Evolutionary conservation across 2,888 invertebrate species (phyloP).

Genomic region (Volucella bombylans): DNA sequence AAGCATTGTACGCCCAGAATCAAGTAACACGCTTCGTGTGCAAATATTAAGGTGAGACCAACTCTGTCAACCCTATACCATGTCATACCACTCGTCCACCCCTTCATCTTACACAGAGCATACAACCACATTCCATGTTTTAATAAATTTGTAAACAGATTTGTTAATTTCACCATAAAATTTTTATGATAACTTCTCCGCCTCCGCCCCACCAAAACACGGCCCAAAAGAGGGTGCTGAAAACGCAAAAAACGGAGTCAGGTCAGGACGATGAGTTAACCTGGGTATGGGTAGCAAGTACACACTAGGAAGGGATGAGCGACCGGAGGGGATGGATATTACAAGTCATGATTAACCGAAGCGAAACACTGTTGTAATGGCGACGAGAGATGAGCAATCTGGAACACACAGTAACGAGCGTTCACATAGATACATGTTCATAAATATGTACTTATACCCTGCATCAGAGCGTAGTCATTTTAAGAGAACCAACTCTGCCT

Average conservation of each 20-base stretch:
- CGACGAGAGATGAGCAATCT: slow-evolving; percentile 49
- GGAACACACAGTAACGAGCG: slow-evolving; percentile 17
- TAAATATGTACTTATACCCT: slow-evolving; percentile 12
- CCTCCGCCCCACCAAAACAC: slow-evolving; percentile 13
- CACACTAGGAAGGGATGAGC: slow-evolving; percentile 28
- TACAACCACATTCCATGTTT: slow-evolving; percentile 77
- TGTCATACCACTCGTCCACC: slow-evolving; percentile 32
- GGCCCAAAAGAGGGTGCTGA: slow-evolving; percentile 29
- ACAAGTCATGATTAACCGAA: slow-evolving; percentile 68
- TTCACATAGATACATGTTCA: background rate
- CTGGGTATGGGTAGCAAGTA: background rate
- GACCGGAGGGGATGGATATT: slow-evolving; percentile 22
- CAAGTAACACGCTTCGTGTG: slow-evolving; percentile 19
- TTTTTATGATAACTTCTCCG: slow-evolving; percentile 82
- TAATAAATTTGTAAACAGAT: slow-evolving; percentile 83
- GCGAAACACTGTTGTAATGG: slow-evolving; percentile 61
- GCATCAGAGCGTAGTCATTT: slow-evolving; percentile 12
- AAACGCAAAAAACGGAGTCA: slow-evolving; percentile 10
- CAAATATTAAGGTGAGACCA: slow-evolving; percentile 66
- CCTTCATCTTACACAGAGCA: slow-evolving; percentile 67
- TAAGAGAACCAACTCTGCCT: slow-evolving; percentile 15
- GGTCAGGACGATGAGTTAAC: background rate
- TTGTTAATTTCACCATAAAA: slow-evolving; percentile 82
- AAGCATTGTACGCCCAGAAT: slow-evolving; percentile 29
- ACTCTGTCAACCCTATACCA: slow-evolving; percentile 20